These are phyloP conservation scores for Isichthys henryi DNA, from an alignment of 2,113 vertebrate genomes.

Conservation along the genomic window DNA sequence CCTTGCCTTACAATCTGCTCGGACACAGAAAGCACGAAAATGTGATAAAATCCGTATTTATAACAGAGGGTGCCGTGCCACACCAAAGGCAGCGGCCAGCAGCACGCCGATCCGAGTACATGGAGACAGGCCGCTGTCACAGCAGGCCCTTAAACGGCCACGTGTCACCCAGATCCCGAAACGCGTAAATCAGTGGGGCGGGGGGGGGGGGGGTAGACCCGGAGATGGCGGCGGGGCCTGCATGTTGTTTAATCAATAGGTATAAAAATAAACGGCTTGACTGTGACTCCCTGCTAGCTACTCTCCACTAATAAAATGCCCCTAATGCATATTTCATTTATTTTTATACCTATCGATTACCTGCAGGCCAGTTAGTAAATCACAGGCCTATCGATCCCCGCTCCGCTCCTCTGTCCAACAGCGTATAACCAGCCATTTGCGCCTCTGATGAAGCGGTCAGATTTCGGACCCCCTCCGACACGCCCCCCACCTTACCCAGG, in stretches of 20 bases:
- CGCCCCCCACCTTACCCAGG: background rate
- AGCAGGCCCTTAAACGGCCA: background rate
- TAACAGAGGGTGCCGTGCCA: background rate
- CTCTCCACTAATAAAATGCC: conserved; percentile 70
- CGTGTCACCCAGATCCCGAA: conserved; percentile 29
- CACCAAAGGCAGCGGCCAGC: background rate
- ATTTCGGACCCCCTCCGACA: conserved; percentile 49
- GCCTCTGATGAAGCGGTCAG: conserved; percentile 69
- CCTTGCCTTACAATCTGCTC: background rate
- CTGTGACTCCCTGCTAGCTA: conserved; percentile 66
- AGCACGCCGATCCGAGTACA: background rate
- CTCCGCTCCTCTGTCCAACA: conserved; percentile 68
- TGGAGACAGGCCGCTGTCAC: background rate
- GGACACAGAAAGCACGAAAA: background rate
- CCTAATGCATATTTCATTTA: conserved; percentile 81
- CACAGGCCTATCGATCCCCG: conserved; percentile 68
- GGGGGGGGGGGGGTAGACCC: conserved; percentile 37
- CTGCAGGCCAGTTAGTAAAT: conserved; percentile 77
- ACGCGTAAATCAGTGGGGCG: conserved; percentile 60
- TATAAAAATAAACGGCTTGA: conserved; percentile 74
- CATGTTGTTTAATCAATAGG: conserved; percentile 76
- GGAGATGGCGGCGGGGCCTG: conserved; percentile 55
- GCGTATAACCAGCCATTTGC: conserved; percentile 74
- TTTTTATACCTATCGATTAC: conserved; percentile 80
- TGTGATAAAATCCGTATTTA: background rate